phyloP scores from a whole-genome alignment of 2,797 vertebrate species.

The Typhlichthys subterraneus region DNA sequence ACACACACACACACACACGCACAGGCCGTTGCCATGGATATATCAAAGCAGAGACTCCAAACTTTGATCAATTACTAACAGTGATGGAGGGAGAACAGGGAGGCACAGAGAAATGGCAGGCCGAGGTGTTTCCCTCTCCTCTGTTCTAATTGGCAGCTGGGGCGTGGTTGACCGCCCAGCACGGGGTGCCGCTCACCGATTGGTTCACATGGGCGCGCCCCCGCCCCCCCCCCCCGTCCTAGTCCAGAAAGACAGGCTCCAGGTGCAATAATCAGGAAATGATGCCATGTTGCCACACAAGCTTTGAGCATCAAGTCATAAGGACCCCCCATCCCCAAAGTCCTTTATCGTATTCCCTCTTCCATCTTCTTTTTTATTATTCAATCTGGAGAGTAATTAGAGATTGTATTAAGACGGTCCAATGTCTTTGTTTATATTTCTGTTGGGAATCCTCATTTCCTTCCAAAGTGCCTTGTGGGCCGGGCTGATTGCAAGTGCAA shows the following conservation, averaged over 20 bases:
- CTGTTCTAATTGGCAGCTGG: constrained; percentile 68
- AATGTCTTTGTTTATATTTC: constrained; percentile 7
- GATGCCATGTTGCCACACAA: constrained; percentile 24
- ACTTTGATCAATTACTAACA: constrained; percentile 84
- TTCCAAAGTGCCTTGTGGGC: constrained; percentile 8
- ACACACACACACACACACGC: constrained; percentile 10
- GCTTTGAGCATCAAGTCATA: constrained; percentile 32
- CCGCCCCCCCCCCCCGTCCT: constrained; percentile 10
- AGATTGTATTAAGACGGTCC: constrained; percentile 24
- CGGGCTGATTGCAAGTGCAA: constrained; percentile 38
- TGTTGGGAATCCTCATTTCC: constrained; percentile 19
- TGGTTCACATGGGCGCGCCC: constrained; percentile 33
- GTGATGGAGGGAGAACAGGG: constrained; percentile 62
- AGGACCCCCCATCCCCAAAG: constrained; percentile 5
- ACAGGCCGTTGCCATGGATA: constrained; percentile 72
- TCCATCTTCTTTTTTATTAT: constrained; percentile 33
- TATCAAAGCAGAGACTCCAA: constrained; percentile 76
- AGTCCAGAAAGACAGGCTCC: constrained; percentile 14
- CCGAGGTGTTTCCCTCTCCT: constrained; percentile 64
- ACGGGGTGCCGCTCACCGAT: constrained; percentile 30
- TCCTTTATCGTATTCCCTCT: constrained; percentile 31
- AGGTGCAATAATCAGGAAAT: constrained; percentile 49
- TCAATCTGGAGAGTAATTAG: constrained; percentile 49
- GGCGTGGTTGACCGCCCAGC: constrained; percentile 35
- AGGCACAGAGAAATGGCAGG: constrained; percentile 53